Evolutionary conservation across 2,797 vertebrate species (phyloP).

Genomic region (Loris lydekkerianus): DNA sequence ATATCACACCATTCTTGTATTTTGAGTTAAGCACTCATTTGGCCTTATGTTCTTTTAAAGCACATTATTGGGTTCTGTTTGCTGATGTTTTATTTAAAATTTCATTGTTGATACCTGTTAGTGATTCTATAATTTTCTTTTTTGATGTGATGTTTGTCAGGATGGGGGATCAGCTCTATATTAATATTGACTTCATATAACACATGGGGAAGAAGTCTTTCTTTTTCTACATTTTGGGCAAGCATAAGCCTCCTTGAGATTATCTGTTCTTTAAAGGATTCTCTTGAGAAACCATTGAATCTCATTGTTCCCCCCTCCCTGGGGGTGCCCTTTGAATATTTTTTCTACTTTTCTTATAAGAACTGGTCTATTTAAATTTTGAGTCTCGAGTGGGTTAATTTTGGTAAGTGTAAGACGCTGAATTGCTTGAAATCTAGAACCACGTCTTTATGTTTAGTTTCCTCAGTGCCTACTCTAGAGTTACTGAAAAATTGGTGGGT

Average conservation of each 20-base stretch:
- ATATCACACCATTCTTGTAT: background rate
- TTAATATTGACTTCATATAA: background rate
- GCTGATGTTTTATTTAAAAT: background rate
- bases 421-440: background rate
- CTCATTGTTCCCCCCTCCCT: no score
- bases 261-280: background rate
- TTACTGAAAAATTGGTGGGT: background rate
- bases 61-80: background rate
- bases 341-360: background rate
- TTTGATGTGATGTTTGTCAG: background rate
- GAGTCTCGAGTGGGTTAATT: background rate
- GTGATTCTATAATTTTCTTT: background rate
- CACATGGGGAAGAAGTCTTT: background rate
- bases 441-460: background rate
- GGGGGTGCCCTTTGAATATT: background rate
- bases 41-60: background rate
- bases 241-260: background rate
- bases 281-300: background rate
- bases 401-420: background rate
- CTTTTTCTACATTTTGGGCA: background rate
- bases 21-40: background rate
- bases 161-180: background rate
- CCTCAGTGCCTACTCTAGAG: background rate
- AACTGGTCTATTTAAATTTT: background rate
- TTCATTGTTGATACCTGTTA: background rate